A percentile compares a stretch with the other conserved stretches of the same genome.
Conservation (phyloP, 2,113 vertebrate genomes). For the Notothenia coriiceps region DNA sequence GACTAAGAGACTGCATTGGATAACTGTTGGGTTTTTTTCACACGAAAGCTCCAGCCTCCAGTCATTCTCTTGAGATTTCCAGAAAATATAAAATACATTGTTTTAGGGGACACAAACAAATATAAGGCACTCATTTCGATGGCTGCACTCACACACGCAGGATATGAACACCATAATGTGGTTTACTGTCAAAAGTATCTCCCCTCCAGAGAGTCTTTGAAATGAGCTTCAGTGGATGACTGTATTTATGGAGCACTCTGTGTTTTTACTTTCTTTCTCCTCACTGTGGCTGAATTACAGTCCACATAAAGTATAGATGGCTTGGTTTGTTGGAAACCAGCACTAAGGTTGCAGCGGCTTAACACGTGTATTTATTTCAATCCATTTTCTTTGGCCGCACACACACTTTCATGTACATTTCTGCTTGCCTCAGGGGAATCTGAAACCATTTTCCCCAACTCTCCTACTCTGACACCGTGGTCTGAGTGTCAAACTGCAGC, state of each 20-base stretch:
- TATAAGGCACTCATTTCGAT: slow-evolving; percentile 10
- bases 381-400: slow-evolving; percentile 56
- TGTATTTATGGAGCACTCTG: background rate
- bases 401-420: slow-evolving; percentile 58
- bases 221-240: background rate
- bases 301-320: slow-evolving; percentile 6
- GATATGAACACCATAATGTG: background rate
- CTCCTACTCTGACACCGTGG: slow-evolving; percentile 60
- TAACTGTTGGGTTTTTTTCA: too few relatives aligned
- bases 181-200: slow-evolving; percentile 5
- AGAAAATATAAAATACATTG: too few relatives aligned
- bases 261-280: background rate
- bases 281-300: slow-evolving; percentile 25
- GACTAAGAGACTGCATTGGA: too few relatives aligned
- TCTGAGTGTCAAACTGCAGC: slow-evolving; percentile 53
- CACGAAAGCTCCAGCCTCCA: too few relatives aligned
- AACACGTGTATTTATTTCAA: slow-evolving; percentile 58
- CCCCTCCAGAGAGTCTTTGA: slow-evolving; percentile 14
- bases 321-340: slow-evolving; percentile 39
- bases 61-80: too few relatives aligned
- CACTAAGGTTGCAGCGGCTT: slow-evolving; percentile 40
- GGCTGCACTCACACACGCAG: background rate
- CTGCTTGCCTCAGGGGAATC: slow-evolving; percentile 73
- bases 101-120: too few relatives aligned
- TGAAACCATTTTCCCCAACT: slow-evolving; percentile 57